Conservation (phyloP, 37 sponge, comb jelly and placozoan species). For the Beroe ovata region DNA sequence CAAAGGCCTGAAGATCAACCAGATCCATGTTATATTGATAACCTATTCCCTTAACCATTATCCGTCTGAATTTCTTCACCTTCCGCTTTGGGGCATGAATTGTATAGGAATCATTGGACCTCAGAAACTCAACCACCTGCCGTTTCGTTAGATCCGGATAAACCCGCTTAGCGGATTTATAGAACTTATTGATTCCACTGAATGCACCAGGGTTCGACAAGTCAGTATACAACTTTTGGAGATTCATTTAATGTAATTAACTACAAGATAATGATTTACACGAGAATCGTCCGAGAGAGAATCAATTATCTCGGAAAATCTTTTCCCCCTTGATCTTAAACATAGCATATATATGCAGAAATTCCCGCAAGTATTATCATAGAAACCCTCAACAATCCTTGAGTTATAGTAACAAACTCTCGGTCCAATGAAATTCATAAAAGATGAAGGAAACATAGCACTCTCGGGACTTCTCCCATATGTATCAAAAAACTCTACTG, state of each 20-base stretch:
- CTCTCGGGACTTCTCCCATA: neutral
- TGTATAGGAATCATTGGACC: neutral
- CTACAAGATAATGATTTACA: neutral
- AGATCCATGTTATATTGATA: constrained; percentile 12
- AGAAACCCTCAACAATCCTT: neutral
- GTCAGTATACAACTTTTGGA: neutral
- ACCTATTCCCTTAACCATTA: neutral
- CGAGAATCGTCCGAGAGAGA: neutral
- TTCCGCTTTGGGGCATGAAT: neutral
- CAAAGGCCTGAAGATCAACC: neutral
- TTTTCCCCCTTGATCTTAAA: neutral
- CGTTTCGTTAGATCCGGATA: neutral
- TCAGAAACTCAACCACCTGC: no score
- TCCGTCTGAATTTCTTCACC: neutral
- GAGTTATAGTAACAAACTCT: neutral
- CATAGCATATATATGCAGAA: neutral
- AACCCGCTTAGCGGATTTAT: neutral
- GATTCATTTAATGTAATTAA: neutral
- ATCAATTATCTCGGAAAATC: neutral
- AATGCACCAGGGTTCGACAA: neutral
- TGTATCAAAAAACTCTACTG: neutral
- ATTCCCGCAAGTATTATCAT: neutral
- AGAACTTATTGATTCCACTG: neutral
- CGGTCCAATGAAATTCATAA: neutral
- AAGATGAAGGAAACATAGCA: neutral